Evolutionary conservation across 1,140 invertebrate genomes (phyloP).

Genomic region (Drosophila bocki): DNA sequence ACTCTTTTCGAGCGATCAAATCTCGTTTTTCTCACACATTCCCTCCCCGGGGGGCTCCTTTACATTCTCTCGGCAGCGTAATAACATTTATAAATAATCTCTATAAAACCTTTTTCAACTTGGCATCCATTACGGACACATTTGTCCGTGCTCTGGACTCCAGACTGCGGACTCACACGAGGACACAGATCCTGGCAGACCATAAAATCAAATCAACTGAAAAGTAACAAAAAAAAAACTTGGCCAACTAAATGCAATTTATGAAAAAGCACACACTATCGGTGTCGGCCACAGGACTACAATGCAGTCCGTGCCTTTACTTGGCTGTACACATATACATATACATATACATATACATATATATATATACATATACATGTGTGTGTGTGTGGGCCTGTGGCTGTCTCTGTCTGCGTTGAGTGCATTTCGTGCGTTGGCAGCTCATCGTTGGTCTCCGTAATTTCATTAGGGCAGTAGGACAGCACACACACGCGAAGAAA

Average conservation of each 20-base stretch:
- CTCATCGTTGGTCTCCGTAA: slow-evolving; percentile 59
- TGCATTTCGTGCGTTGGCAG: slow-evolving; percentile 65
- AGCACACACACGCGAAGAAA: slow-evolving; percentile 29
- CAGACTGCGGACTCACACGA: slow-evolving; percentile 11
- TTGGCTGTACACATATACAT: neutral
- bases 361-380: neutral
- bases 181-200: slow-evolving; percentile 42
- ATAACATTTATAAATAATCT: slow-evolving; percentile 57
- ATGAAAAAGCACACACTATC: slow-evolving; percentile 64
- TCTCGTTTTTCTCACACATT: slow-evolving; percentile 19
- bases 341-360: neutral
- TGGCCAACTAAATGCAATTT: slow-evolving; percentile 73
- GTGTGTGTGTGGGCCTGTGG: slow-evolving; percentile 7
- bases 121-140: slow-evolving; percentile 52
- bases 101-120: slow-evolving; percentile 52
- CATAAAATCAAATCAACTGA: slow-evolving; percentile 56
- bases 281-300: slow-evolving; percentile 26
- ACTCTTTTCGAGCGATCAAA: slow-evolving; percentile 30
- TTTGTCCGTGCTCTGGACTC: slow-evolving; percentile 31
- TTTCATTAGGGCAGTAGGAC: slow-evolving; percentile 83
- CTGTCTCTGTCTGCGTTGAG: slow-evolving; percentile 40
- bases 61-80: slow-evolving; percentile 40
- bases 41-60: slow-evolving; percentile 12
- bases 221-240: slow-evolving; percentile 60
- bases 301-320: slow-evolving; percentile 16